Percentiles rank a stretch among this genome's conserved stretches.
Conservation (phyloP, 1,140 invertebrate species). For the Polyergus mexicanus region DNA sequence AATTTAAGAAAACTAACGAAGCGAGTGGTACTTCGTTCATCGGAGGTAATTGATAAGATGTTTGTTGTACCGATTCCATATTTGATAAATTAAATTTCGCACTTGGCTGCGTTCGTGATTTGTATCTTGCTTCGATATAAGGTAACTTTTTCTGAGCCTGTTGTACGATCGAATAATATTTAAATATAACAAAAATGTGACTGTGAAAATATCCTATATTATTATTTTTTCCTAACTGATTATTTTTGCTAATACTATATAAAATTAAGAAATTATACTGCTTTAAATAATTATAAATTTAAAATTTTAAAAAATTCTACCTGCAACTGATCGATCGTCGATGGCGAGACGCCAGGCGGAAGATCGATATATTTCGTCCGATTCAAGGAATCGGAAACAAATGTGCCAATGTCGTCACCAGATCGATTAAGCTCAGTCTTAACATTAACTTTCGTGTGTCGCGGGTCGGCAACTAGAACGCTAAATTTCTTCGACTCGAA, state of each 20-base stretch:
- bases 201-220: not conserved
- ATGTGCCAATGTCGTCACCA: slow-evolving; percentile 68
- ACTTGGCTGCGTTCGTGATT: slow-evolving; percentile 73
- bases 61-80: slow-evolving; percentile 70
- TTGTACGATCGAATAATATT: not conserved
- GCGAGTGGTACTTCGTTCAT: slow-evolving; percentile 80
- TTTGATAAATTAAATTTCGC: slow-evolving; percentile 63
- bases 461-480: slow-evolving; percentile 89
- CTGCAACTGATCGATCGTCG: slow-evolving; percentile 79
- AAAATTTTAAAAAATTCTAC: slow-evolving; percentile 51
- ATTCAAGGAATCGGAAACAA: slow-evolving; percentile 54
- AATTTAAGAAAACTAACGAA: slow-evolving; percentile 74
- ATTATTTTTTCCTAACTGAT: not conserved
- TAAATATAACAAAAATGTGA: not conserved
- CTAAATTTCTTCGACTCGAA: slow-evolving; percentile 90
- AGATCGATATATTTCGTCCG: slow-evolving; percentile 73
- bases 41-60: slow-evolving; percentile 47
- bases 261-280: not conserved
- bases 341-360: slow-evolving; percentile 73
- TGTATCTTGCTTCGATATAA: slow-evolving; percentile 69
- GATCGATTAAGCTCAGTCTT: slow-evolving; percentile 85
- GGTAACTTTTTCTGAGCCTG: slow-evolving; percentile 74
- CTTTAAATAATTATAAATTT: not conserved
- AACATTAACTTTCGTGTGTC: slow-evolving; percentile 88
- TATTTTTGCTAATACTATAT: not conserved